Evolutionary conservation across 37 sponge, comb jelly and placozoan genomes (phyloP).

Genomic region (Corticium candelabrum): DNA sequence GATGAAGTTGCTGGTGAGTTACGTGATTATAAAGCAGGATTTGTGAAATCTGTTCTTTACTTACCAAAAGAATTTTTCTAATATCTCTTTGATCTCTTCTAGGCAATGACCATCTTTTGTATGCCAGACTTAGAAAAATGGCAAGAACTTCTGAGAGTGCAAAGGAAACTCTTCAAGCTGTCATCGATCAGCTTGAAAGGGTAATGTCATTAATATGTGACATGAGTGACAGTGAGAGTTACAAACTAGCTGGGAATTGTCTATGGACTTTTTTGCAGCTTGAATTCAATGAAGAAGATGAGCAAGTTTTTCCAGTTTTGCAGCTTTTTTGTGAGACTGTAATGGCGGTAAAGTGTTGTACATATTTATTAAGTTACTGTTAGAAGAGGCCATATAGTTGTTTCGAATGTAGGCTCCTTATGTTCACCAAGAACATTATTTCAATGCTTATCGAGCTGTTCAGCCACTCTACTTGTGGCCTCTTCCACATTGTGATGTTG

Average conservation of each 20-base stretch:
- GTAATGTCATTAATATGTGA: too few relatives aligned
- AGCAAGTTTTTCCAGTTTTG: constrained; percentile 44
- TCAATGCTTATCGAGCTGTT: constrained; percentile 46
- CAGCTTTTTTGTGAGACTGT: constrained; percentile 55
- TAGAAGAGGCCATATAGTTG: constrained; percentile 9
- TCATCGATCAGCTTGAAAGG: background rate
- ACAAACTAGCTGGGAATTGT: too few relatives aligned
- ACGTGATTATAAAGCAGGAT: too few relatives aligned
- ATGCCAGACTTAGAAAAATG: background rate
- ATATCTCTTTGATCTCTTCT: background rate
- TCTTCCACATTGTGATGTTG: constrained; percentile 46
- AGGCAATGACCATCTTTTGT: background rate
- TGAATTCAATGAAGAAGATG: constrained; percentile 43
- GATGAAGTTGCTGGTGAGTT: too few relatives aligned
- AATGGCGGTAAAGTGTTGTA: constrained; percentile 44
- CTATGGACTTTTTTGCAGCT: too few relatives aligned
- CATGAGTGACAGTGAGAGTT: too few relatives aligned
- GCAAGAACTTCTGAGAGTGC: too few relatives aligned
- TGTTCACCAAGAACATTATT: background rate
- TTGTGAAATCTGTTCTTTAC: too few relatives aligned
- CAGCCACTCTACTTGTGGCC: constrained; percentile 90
- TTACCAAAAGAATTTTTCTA: too few relatives aligned
- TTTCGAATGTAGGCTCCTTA: background rate
- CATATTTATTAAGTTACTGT: background rate
- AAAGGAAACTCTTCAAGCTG: too few relatives aligned